Conservation (phyloP, 1,140 invertebrate species). For the Pantala flavescens region DNA sequence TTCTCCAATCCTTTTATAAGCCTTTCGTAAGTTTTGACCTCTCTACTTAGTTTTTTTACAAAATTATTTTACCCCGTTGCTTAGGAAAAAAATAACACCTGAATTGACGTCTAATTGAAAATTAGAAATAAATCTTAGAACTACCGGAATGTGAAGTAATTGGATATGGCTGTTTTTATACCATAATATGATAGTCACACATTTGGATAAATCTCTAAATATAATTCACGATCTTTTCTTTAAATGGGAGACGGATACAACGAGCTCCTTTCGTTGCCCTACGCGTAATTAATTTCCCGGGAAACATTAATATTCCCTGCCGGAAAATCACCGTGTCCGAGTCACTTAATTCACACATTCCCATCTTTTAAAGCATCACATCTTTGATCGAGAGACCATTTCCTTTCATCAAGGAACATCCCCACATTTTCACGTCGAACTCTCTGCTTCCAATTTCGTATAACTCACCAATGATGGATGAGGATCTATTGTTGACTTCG, state of each 20-base stretch:
- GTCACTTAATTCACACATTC: no score
- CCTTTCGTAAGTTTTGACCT: not conserved
- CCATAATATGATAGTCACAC: not conserved
- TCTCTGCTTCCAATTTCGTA: no score
- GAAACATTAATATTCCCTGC: no score
- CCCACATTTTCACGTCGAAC: no score
- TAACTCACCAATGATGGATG: no score
- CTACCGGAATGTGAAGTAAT: not conserved
- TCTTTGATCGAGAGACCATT: no score
- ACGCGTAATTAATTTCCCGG: no score
- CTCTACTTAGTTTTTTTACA: not conserved
- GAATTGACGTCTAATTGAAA: not conserved
- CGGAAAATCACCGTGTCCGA: no score
- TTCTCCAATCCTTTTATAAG: not conserved
- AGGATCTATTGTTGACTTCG: not conserved
- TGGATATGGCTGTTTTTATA: not conserved
- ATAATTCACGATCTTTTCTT: not conserved
- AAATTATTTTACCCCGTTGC: not conserved
- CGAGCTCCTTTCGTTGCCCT: no score
- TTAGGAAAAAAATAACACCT: not conserved
- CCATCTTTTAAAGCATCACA: no score
- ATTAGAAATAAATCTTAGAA: not conserved
- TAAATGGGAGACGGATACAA: not conserved
- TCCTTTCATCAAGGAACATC: no score
- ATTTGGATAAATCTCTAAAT: slow-evolving; percentile 4